These are phyloP conservation scores for Calephelis virginiensis DNA, from an alignment of 1,140 invertebrate species.

Conservation along the genomic window DNA sequence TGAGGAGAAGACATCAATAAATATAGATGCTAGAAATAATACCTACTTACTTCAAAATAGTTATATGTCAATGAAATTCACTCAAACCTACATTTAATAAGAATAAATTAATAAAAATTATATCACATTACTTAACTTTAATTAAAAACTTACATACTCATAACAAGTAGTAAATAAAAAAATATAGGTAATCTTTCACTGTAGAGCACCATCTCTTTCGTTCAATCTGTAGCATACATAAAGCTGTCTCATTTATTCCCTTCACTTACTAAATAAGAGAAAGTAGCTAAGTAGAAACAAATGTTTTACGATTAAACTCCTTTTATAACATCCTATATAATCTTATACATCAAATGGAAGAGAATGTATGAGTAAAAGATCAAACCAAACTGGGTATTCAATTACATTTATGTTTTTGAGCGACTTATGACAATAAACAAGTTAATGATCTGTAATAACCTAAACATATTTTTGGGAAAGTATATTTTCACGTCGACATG, in stretches of 20 bases:
- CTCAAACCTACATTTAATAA: background rate
- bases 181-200: constrained; percentile 37
- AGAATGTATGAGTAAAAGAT: constrained; percentile 18
- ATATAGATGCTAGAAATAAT: too few species aligned
- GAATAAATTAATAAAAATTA: constrained; percentile 7
- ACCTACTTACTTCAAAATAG: too few species aligned
- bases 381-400: background rate
- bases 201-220: constrained; percentile 58
- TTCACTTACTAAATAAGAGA: constrained; percentile 73
- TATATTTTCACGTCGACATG: too few species aligned
- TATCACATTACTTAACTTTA: constrained; percentile 14
- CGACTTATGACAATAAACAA: constrained; percentile 42
- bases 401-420: constrained; percentile 3
- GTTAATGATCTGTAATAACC: constrained; percentile 34
- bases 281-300: constrained; percentile 75
- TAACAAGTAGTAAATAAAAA: constrained; percentile 19
- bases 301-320: constrained; percentile 27
- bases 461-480: too few species aligned
- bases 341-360: constrained; percentile 19
- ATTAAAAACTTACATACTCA: constrained; percentile 14
- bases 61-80: background rate
- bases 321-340: constrained; percentile 52
- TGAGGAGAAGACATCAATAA: too few species aligned
- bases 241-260: constrained; percentile 57
- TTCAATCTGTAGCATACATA: constrained; percentile 30